A percentile compares a stretch with the other conserved stretches of the same genome.
Evolutionary conservation across 2,113 vertebrate genomes (phyloP).

Genomic region (Hemicordylus capensis): DNA sequence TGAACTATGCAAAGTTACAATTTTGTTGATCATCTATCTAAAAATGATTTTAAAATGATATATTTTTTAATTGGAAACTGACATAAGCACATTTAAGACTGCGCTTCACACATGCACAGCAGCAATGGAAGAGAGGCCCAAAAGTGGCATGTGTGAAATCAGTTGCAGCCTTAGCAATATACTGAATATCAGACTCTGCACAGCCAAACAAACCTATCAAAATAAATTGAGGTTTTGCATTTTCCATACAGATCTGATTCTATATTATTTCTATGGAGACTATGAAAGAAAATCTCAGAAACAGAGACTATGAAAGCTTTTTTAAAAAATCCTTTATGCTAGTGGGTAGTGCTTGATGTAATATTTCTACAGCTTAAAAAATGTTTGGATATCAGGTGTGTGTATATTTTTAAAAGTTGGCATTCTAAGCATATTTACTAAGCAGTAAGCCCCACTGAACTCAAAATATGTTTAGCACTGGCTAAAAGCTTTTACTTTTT

Average conservation of each 20-base stretch:
- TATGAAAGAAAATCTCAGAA: neutral
- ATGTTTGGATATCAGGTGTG: neutral
- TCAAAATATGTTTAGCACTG: neutral
- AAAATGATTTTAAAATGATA: neutral
- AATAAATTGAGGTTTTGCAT: neutral
- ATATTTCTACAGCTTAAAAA: neutral
- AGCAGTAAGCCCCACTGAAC: neutral
- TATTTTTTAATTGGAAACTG: neutral
- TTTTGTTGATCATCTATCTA: too few species aligned
- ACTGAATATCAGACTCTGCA: neutral
- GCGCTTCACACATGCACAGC: neutral
- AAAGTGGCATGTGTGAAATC: neutral
- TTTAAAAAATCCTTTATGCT: neutral
- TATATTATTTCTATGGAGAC: neutral
- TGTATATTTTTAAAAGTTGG: neutral
- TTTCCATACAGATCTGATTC: neutral
- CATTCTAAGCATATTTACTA: neutral
- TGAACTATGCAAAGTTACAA: too few species aligned
- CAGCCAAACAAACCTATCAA: neutral
- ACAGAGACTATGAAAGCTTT: neutral
- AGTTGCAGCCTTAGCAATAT: neutral
- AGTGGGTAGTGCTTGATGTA: neutral
- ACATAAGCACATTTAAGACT: neutral
- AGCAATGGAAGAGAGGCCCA: neutral
- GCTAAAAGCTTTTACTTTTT: neutral